Percentiles rank a stretch among this genome's conserved stretches.
These are phyloP conservation scores for Eurois occulta DNA, from an alignment of 2,888 invertebrate genomes.

Conservation along the genomic window DNA sequence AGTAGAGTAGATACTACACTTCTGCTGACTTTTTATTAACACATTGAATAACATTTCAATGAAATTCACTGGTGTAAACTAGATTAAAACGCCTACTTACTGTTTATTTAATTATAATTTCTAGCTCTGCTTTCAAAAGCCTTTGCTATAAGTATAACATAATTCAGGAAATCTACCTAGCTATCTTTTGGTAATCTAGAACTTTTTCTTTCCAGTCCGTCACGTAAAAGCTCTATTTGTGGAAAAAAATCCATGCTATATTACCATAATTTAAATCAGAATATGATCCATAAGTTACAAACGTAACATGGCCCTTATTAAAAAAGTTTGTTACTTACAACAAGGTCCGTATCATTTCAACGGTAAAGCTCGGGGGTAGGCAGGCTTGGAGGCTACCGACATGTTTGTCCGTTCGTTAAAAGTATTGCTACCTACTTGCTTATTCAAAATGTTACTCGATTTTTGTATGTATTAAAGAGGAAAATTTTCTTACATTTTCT, in stretches of 20 bases:
- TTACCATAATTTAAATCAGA: constrained; percentile 12
- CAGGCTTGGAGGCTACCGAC: constrained; percentile 33
- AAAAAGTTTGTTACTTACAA: constrained; percentile 72
- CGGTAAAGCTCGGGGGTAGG: constrained; percentile 11
- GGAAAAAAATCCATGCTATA: neutral
- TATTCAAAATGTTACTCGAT: constrained; percentile 1
- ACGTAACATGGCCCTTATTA: constrained; percentile 69
- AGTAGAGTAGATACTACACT: too few species aligned
- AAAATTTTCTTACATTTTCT: neutral
- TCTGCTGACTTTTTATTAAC: too few species aligned
- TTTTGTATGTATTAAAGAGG: neutral
- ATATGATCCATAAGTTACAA: constrained; percentile 24
- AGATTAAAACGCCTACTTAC: too few species aligned
- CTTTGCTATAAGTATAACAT: neutral
- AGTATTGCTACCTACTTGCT: constrained; percentile 6
- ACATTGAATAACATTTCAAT: too few species aligned
- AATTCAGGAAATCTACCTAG: neutral
- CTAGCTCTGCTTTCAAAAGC: too few species aligned
- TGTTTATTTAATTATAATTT: too few species aligned
- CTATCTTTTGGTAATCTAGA: neutral
- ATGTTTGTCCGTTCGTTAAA: constrained; percentile 41
- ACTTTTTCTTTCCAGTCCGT: neutral
- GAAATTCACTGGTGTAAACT: too few species aligned
- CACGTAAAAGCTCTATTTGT: neutral
- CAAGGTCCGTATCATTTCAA: constrained; percentile 44